Evolutionary conservation across 2,888 invertebrate species (phyloP), one percentile per base, ranked within the genome.

Genomic region (Bursaphelenchus okinawaensis): DNA sequence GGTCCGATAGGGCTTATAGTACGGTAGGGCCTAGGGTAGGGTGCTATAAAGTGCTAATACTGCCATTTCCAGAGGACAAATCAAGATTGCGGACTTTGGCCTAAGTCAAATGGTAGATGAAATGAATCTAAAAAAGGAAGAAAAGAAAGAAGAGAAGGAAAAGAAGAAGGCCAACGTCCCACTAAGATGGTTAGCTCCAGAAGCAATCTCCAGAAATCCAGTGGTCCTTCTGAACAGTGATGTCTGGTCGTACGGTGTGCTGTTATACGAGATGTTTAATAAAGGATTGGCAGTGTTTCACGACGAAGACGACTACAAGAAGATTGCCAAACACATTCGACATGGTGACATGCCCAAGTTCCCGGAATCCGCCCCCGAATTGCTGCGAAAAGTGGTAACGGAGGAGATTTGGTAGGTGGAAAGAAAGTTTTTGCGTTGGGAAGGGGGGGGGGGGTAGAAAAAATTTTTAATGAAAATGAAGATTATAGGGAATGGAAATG

Each of bases 31-130:
- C n/a, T n/a, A n/a, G n/a, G n/a, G n/a, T n/a, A n/a, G n/a, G n/a
- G n/a, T n/a, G n/a, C n/a, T n/a, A n/a, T n/a, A n/a, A n/a, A n/a
- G n/a, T n/a, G n/a, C n/a, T n/a, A n/a, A n/a, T n/a, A n/a, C n/a
- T n/a, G n/a, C n/a, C n/a, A n/a, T 1, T 40, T 40, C n/a, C 40
- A 58, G 63, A 12, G 75, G 75, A 7, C 9, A 63, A 22, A 72
- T 83, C 23, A 83, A 83, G 66, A 81, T 82, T 62, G 77, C 80
- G 8, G 82, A 82, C 66, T 82, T 82, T 62, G 82, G 82, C 12
- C 70, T 82, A 71, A 56, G 54, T 50, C 66, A 66, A 59, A 24
- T 68, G 51, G 68, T 70, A 19, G 60, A 58, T 51, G 70, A 71
- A n/a, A 29, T 68, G 27, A 50, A 63, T 9, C 24, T 19, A 19